Evolutionary conservation across 64 coral and sea anemone genomes (phyloP), one percentile per base, ranked within the genome.

Genomic region (Cladopsammia gracilis): DNA sequence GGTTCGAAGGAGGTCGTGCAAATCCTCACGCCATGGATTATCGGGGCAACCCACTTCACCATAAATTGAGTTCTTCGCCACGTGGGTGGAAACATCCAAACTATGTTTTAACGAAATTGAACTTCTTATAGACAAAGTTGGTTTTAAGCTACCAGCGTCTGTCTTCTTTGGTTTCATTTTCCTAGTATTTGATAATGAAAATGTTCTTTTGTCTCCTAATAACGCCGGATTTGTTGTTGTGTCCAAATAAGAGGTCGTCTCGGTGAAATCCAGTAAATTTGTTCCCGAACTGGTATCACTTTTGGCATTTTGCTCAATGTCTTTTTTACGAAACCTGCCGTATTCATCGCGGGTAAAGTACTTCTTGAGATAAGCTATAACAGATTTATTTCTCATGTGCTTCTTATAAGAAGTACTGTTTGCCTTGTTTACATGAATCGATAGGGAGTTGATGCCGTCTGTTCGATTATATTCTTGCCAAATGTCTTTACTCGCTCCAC

Each of bases 1-100:
- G 23, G 12, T 43, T 12, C 82, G 42, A 47, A 97, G 62, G 20
- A 97, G 68, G 11, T 83, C 53, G 12, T 77, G 19, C 25, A 94
- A 67, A 16, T 58, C 78, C 7, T 67, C 16, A 5, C 92, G 65
- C 62, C 95, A 86, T 1, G 91, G 95, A 11, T 97, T 97, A 54
- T 89, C 82, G 0, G 81, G 59, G 18, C 95, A 97, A 5, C 85
- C 85, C 0, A 59, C 43, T 24, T 77, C 95, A 11, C 91, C 95
- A 80, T 96, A 96, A 43, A 93, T 83, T 8, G 49, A 58, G 1
- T 19, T 10, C 10, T 26, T 79, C 8, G 5, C 24, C 15, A 2
- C 19, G 2, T 62, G 25, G 14, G 56, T 61, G 78, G 5, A 24
- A 62, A 18, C 0, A 62, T n/a, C 9, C 19, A 45, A 20, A 25